Conservation (phyloP, 2,113 vertebrate species). For the Bungarus multicinctus region DNA sequence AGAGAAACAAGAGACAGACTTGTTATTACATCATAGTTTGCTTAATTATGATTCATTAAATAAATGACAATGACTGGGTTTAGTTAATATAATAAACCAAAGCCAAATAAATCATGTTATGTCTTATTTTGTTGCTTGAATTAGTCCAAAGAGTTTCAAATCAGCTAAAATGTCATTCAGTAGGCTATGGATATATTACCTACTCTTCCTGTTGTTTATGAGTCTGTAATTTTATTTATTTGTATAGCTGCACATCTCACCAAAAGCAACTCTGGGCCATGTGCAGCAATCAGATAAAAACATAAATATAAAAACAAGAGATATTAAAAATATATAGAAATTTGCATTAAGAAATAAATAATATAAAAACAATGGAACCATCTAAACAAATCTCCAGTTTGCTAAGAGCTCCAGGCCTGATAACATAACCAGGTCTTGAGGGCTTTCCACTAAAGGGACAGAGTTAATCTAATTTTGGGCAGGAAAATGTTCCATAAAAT, state of each 20-base stretch:
- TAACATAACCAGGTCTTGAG: neutral
- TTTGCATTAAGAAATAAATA: neutral
- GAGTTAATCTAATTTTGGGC: neutral
- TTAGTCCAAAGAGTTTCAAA: neutral
- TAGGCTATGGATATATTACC: neutral
- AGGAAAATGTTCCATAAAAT: neutral
- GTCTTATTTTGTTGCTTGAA: neutral
- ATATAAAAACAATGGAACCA: neutral
- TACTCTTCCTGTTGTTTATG: neutral
- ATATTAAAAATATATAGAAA: neutral
- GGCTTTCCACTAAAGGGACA: neutral
- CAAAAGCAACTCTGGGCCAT: neutral
- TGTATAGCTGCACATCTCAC: neutral
- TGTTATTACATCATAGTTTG: neutral
- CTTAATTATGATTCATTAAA: neutral
- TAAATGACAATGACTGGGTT: neutral
- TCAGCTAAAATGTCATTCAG: neutral
- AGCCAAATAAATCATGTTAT: neutral
- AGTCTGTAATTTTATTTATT: neutral
- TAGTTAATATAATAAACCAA: neutral
- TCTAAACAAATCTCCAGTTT: neutral
- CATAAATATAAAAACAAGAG: neutral
- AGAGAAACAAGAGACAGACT: slow-evolving; percentile 7
- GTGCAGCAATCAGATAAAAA: neutral
- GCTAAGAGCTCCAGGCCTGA: neutral